Conservation (phyloP, 2,888 invertebrate species). For the Oegoconia quadripuncta region DNA sequence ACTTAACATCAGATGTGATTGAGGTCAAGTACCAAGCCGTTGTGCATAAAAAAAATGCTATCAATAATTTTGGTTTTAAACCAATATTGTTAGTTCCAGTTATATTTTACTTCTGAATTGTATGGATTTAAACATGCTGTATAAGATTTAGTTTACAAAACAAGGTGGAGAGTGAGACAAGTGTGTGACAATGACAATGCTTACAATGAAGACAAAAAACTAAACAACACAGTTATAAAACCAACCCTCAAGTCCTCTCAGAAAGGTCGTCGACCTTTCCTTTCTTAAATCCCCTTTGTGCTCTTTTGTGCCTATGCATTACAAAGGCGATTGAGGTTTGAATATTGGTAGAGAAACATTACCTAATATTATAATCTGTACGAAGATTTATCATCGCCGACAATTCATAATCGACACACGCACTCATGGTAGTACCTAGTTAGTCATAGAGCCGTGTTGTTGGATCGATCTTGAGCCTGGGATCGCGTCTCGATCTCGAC, state of each 20-base stretch:
- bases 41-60: neutral
- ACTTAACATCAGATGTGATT: no score
- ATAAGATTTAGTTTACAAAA: conserved; percentile 39
- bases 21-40: no score
- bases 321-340: conserved; percentile 32
- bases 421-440: no score
- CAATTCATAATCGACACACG: no score
- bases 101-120: no score
- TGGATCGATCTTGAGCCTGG: no score
- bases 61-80: neutral
- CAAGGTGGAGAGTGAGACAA: conserved; percentile 57
- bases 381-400: no score
- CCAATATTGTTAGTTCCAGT: no score
- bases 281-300: conserved; percentile 20
- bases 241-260: conserved; percentile 42
- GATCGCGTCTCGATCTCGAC: no score
- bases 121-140: conserved; percentile 38
- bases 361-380: no score
- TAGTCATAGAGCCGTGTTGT: no score
- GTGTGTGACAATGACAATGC: conserved; percentile 63
- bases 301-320: conserved; percentile 24
- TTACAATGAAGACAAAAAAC: conserved; percentile 50
- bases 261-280: conserved; percentile 50
- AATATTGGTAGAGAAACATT: conserved; percentile 34
- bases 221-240: conserved; percentile 43